Conservation (phyloP, 2,797 vertebrate genomes). For the Enteromius thamalakanensis region DNA sequence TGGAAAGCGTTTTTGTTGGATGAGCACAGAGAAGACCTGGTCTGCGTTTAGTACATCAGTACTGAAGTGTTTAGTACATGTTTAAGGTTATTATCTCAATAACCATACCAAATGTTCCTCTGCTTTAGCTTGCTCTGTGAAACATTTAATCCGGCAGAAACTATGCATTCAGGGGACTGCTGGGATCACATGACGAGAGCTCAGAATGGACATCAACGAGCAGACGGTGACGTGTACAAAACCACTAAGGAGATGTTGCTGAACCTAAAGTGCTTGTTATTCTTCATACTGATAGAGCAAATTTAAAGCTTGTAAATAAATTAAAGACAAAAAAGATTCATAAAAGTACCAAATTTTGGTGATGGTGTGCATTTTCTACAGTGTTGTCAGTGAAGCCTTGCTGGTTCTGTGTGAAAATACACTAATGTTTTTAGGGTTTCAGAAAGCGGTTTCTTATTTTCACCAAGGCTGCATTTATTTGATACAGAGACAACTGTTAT, state of each 20-base stretch:
- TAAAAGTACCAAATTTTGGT: slow-evolving; percentile 44
- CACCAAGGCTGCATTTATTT: slow-evolving; percentile 8
- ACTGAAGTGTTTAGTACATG: slow-evolving; percentile 41
- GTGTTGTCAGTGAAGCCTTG: slow-evolving; percentile 6
- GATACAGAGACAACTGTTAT: neutral
- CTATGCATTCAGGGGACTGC: slow-evolving; percentile 60
- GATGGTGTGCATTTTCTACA: slow-evolving; percentile 42
- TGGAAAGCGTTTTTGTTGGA: slow-evolving; percentile 72
- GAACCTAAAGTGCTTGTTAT: slow-evolving; percentile 83
- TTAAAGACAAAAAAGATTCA: slow-evolving; percentile 74
- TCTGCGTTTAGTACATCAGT: slow-evolving; percentile 41
- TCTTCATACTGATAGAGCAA: slow-evolving; percentile 90
- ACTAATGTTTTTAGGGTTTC: neutral
- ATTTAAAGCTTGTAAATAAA: slow-evolving; percentile 98
- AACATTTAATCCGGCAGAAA: slow-evolving; percentile 58
- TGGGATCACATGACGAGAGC: slow-evolving; percentile 52
- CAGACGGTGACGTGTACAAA: slow-evolving; percentile 62
- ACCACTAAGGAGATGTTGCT: slow-evolving; percentile 73
- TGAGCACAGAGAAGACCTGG: slow-evolving; percentile 59
- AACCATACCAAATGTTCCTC: slow-evolving; percentile 66
- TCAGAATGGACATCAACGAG: slow-evolving; percentile 52
- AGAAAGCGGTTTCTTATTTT: neutral
- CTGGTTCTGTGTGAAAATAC: neutral
- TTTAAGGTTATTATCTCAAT: slow-evolving; percentile 70
- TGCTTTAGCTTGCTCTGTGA: slow-evolving; percentile 73